Base-by-base conservation (phyloP, 2,888 invertebrate species). In the Tetramorium bicarinatum region DNA sequence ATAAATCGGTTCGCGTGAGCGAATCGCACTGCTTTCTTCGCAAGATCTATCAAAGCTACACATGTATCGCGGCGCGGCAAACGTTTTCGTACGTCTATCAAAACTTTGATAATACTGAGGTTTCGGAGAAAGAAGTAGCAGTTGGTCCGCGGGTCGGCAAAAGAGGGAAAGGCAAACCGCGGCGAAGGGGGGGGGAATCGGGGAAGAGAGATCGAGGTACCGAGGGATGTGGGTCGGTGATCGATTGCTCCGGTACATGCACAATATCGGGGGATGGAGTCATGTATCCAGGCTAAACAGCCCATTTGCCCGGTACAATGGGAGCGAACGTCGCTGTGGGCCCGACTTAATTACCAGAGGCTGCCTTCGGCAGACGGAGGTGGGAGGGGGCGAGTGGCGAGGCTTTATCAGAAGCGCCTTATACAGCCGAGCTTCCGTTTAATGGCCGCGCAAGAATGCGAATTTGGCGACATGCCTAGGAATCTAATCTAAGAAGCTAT, bases 231-330 rank as follows among this genome's bases (percentile, higher is more conserved):
- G 82, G 81, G 84, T 52, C 66, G 87, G 86, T 91, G 91, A 93
- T 93, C 92, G 92, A 92, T 93, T 87, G 85, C 71, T 85, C 79
- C 77, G 85, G 85, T 90, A 88, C 87, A 89, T 88, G 89, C 89
- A 89, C 88, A 87, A 90, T 91, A 91, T 88, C 87, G 87, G 87
- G 83, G 83, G 89, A 89, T 87, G 88, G 87, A 91, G 86, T 90
- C 92, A 86, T 92, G 91, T 93, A 91, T 90, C 90, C 87, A 88
- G 87, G 85, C 88, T 93, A 92, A 93, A 92, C 92, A 93, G 92
- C 88, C 93, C 89, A 93, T 93, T 93, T 92, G 91, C 91, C 89
- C 85, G 61, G 84, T 76, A 93, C 92, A 93, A 93, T 93, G 88
- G 90, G 86, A 85, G 88, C 89, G 84, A 87, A 87, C 89, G 89